Conservation (phyloP, 2,797 vertebrate genomes). For the Microcaecilia unicolor region DNA sequence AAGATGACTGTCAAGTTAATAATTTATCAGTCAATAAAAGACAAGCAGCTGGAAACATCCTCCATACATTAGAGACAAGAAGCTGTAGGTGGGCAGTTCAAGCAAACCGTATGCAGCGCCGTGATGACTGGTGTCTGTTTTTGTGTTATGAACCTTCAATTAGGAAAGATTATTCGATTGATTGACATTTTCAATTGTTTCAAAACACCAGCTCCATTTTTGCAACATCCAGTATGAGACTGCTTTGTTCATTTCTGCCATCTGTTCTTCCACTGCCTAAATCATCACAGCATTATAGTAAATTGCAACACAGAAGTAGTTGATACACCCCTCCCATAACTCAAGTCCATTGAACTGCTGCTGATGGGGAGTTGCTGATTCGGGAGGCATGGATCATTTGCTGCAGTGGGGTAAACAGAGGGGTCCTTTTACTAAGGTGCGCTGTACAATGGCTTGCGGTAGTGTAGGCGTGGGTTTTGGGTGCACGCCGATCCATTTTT, state of each 20-base stretch:
- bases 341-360: fast-evolving
- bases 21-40: conserved; percentile 18
- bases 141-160: background rate
- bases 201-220: fast-evolving
- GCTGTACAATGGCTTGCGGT: too few species aligned
- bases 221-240: background rate
- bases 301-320: fast-evolving
- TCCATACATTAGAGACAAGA: background rate
- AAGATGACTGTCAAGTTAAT: conserved; percentile 11
- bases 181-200: background rate
- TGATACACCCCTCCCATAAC: fast-evolving
- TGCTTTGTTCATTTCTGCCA: background rate
- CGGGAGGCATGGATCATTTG: background rate
- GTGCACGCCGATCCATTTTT: too few species aligned
- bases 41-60: conserved; percentile 5
- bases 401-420: too few species aligned
- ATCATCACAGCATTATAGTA: background rate
- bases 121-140: background rate
- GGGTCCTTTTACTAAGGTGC: too few species aligned
- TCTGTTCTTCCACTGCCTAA: background rate
- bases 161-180: background rate
- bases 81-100: conserved; percentile 2
- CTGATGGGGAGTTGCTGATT: background rate
- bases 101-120: background rate
- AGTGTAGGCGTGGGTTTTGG: too few species aligned